phyloP scores from a whole-genome alignment of 2,888 invertebrate species.

The Bedellia somnulentella region DNA sequence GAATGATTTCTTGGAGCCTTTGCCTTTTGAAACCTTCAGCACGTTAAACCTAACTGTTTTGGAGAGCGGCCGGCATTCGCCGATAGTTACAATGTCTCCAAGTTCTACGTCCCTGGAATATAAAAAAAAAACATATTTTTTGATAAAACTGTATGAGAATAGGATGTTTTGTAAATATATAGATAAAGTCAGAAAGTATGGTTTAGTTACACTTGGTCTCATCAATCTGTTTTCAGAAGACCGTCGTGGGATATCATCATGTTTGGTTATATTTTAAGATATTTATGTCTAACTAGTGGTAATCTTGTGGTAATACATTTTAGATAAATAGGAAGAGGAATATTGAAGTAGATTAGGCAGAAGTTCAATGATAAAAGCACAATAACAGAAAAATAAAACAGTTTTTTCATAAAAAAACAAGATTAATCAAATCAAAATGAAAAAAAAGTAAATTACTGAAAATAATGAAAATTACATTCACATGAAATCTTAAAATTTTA shows the following conservation, averaged over 20 bases:
- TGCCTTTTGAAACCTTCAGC: slow-evolving; percentile 93
- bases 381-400: too few relatives aligned
- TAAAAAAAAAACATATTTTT: background rate
- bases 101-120: slow-evolving; percentile 89
- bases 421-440: too few relatives aligned
- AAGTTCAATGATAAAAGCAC: too few relatives aligned
- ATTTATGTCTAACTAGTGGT: too few relatives aligned
- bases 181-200: slow-evolving; percentile 13
- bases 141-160: slow-evolving; percentile 2
- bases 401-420: too few relatives aligned
- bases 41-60: slow-evolving; percentile 99
- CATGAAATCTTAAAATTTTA: too few relatives aligned
- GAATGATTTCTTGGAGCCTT: slow-evolving; percentile 94
- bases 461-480: too few relatives aligned
- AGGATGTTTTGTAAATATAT: background rate
- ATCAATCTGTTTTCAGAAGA: slow-evolving; percentile 70
- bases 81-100: slow-evolving; percentile 97
- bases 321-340: too few relatives aligned
- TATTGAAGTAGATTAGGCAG: too few relatives aligned
- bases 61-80: slow-evolving; percentile 97
- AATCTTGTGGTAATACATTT: too few relatives aligned
- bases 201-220: slow-evolving; percentile 50
- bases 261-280: too few relatives aligned
- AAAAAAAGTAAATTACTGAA: too few relatives aligned
- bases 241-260: slow-evolving; percentile 80